phyloP scores from a whole-genome alignment of 2,113 vertebrate species.

The Chionis minor region DNA sequence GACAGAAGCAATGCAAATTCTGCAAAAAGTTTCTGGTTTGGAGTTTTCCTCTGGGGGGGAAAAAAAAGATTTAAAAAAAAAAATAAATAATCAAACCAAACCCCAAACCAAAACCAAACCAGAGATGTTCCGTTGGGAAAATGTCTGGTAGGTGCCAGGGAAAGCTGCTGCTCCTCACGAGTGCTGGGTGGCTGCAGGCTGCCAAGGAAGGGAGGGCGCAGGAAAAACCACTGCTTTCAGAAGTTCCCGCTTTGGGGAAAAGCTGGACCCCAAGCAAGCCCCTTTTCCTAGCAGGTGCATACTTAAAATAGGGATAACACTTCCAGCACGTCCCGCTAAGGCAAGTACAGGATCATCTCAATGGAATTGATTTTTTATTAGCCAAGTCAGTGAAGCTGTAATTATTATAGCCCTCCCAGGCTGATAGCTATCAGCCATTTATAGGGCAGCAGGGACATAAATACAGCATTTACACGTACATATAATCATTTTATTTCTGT shows the following conservation, averaged over 20 bases:
- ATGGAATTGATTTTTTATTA: not conserved
- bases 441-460: constrained; percentile 10
- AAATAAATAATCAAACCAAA: no score
- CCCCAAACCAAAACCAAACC: not conserved
- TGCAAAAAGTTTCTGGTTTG: not conserved
- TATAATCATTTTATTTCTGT: not conserved
- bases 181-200: not conserved
- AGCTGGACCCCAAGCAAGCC: not conserved
- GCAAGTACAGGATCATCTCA: not conserved
- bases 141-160: not conserved
- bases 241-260: not conserved
- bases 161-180: rapidly evolving
- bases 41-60: not conserved
- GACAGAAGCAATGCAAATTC: not conserved
- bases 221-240: not conserved
- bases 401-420: constrained; percentile 25
- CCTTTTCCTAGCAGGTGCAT: not conserved
- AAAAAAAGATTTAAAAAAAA: no score
- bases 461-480: not conserved
- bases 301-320: rapidly evolving
- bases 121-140: not conserved
- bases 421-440: constrained; percentile 1
- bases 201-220: not conserved
- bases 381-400: not conserved
- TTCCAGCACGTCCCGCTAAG: not conserved